Conservation (phyloP, 2,888 invertebrate genomes). For the Drosophila buzzatii region DNA sequence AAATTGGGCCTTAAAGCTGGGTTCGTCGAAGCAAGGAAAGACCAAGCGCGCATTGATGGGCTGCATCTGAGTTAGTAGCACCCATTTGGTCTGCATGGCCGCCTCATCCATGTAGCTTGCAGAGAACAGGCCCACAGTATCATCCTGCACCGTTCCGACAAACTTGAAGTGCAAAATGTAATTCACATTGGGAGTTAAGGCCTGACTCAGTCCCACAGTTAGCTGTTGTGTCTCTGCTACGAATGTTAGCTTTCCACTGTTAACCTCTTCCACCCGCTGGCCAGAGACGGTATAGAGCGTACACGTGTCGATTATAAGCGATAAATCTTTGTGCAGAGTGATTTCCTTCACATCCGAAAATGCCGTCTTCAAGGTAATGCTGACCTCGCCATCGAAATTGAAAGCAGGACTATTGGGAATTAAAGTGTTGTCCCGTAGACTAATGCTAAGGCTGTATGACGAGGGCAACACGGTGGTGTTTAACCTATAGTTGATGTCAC, state of each 20-base stretch:
- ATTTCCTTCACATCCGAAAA: constrained; percentile 84
- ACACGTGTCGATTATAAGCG: constrained; percentile 54
- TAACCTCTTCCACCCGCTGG: constrained; percentile 30
- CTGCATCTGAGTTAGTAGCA: constrained; percentile 89
- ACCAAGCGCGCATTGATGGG: constrained; percentile 88
- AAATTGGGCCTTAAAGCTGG: constrained; percentile 89
- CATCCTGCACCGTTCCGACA: constrained; percentile 85
- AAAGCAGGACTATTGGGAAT: constrained; percentile 48
- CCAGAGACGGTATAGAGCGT: constrained; percentile 45
- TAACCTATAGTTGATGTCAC: constrained; percentile 67
- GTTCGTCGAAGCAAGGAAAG: constrained; percentile 93
- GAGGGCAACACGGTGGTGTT: constrained; percentile 85
- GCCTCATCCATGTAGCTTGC: constrained; percentile 66
- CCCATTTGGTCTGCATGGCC: constrained; percentile 64
- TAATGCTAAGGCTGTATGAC: constrained; percentile 86
- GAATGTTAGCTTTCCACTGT: constrained; percentile 46
- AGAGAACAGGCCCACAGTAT: constrained; percentile 72
- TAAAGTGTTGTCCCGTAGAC: constrained; percentile 66
- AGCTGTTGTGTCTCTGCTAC: constrained; percentile 84
- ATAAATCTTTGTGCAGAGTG: constrained; percentile 85
- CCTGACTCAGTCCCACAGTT: constrained; percentile 83
- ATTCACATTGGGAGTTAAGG: constrained; percentile 78
- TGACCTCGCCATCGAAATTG: constrained; percentile 78
- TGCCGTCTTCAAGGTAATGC: constrained; percentile 86
- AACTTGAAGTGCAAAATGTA: constrained; percentile 86